These are phyloP conservation scores for Temnothorax longispinosus DNA, from an alignment of 1,140 invertebrate species.

Conservation along the genomic window DNA sequence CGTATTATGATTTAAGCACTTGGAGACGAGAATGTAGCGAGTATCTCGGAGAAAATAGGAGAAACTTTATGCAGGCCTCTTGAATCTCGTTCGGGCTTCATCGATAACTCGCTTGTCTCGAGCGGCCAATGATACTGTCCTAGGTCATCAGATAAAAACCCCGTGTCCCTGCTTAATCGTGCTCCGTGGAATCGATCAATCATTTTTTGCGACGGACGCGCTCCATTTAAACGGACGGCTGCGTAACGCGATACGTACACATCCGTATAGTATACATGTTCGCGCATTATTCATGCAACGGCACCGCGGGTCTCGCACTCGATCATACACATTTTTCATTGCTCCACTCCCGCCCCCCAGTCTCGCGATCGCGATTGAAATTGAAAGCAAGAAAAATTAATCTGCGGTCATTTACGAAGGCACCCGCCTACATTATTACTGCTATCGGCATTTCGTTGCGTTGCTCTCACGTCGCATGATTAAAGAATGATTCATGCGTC, in stretches of 20 bases:
- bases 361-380: constrained; percentile 18
- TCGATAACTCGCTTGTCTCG: constrained; percentile 13
- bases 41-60: background rate
- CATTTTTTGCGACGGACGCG: constrained; percentile 51
- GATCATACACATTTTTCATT: constrained; percentile 31
- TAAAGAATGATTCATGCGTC: constrained; percentile 63
- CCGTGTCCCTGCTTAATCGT: constrained; percentile 36
- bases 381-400: constrained; percentile 39
- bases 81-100: background rate
- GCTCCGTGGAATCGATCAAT: constrained; percentile 32
- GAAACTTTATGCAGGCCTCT: constrained; percentile 1
- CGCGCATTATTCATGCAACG: constrained; percentile 22
- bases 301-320: background rate
- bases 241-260: constrained; percentile 39
- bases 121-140: constrained; percentile 35
- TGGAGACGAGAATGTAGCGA: background rate
- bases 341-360: background rate
- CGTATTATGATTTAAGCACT: background rate
- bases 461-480: constrained; percentile 9
- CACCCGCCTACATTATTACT: background rate
- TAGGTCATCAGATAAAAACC: constrained; percentile 53
- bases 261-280: background rate
- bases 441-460: constrained; percentile 34
- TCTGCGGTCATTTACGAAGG: constrained; percentile 1
- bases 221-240: constrained; percentile 48